Evolutionary conservation across 2,888 invertebrate genomes (phyloP), one percentile per base, ranked within the genome.

Genomic region (Dynastes grantii): DNA sequence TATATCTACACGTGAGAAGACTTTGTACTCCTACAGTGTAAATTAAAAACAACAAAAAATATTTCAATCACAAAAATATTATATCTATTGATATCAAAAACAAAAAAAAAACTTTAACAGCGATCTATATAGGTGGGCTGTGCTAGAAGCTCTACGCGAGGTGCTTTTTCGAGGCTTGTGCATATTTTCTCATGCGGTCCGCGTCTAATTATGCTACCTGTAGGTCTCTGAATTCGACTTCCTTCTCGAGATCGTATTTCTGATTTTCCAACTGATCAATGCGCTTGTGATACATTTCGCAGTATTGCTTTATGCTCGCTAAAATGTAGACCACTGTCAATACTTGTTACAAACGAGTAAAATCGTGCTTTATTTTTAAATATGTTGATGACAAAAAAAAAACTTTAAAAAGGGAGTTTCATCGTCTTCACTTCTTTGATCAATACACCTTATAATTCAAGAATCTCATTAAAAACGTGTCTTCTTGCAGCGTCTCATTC

Each of bases 161-260:
- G 78, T 80, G 80, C 78, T 80, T 77, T 55, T 73, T 79, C 65
- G 78, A 78, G 80, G 78, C 78, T 78, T 78, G 76, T 85, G 81
- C 85, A 85, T 85, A 84, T 83, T 68, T 45, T 78, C 75, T 58
- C 78, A 78, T 78, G 78, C 78, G 9, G 55, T 76, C 78, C 78
- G 76, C 76, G 78, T 78, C 71, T 78, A 63, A 37, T 68, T 65
- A 61, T 78, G 75, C 80, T 93, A 98, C 98, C 97, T 98, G 98
- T 90, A 95, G 93, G 90, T 97, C 96, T 94, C 96, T 98, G 92
- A 94, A 95, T 91, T 96, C 94, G 91, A 98, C 97, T 92, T 96
- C 96, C 91, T 95, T 93, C 92, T 99, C 99, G 92, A 97, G 94
- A 93, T 99, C 99, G 93, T 97, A 98, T 93, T 98, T 98, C 92